Evolutionary conservation across 2,888 invertebrate genomes (phyloP), one percentile per base, ranked within the genome.

Genomic region (Cephus spinipes): DNA sequence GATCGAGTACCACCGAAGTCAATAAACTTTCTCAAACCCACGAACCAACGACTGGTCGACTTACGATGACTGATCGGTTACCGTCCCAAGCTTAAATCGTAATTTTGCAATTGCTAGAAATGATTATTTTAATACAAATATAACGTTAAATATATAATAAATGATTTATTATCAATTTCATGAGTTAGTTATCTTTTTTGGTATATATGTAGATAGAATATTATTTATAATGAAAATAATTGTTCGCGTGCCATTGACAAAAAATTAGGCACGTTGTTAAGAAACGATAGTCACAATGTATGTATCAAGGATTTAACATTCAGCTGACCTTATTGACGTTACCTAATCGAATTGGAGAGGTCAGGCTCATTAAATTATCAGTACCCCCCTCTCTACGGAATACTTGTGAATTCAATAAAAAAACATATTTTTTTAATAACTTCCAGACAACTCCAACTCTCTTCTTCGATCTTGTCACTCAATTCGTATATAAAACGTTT

Each of bases 341-440:
- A 84, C 86, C 85, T 86, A 89, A 88, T 89, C 88, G 83, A 89
- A 88, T 89, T 88, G 89, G 86, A 86, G 81, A 88, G 88, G 89
- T 89, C 88, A 88, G 88, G 88, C 84, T 87, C 86, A 79, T 34
- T 82, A 81, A 83, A 82, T 86, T 84, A 86, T 85, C 85, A 33
- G 4, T 40, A 71, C 73, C 12, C 35, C 74, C 23, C 12, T 40
- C 75, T 31, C n/a, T 55, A 15, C 73, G 76, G 74, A 36, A 73
- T 55, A 76, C 33, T 33, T 76, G 76, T 80, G 76, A 83, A 80
- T 81, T 79, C 75, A 79, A 81, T 81, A 78, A 80, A 83, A 85
- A 83, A 85, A 84, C 80, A 84, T 82, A 85, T 85, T 82, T 83
- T 84, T 81, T 68, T 80, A 77, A 23, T 23, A 55, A 55, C 55